Conservation (phyloP, 2,888 invertebrate genomes). For the Acanthoscelides obtectus region DNA sequence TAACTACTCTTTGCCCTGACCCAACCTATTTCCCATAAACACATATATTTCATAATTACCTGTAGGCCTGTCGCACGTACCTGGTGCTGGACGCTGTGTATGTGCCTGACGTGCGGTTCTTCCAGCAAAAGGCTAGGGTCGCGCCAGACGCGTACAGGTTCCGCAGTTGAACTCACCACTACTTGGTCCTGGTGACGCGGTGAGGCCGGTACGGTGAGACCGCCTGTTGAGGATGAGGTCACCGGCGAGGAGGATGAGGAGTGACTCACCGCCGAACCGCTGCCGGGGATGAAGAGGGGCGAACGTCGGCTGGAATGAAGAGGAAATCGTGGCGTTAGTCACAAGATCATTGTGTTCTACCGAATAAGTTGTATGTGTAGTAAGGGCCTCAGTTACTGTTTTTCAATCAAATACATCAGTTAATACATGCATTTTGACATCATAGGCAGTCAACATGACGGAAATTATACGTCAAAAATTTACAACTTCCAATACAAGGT, state of each 20-base stretch:
- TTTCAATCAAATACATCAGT: conserved; percentile 1
- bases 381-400: neutral
- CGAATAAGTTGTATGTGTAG: neutral
- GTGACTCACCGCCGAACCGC: conserved; percentile 10
- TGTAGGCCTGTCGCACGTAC: conserved; percentile 10
- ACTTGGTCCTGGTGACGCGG: conserved; percentile 10
- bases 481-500: too few species aligned
- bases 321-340: neutral
- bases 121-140: conserved; percentile 54
- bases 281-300: conserved; percentile 36
- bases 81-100: conserved; percentile 45
- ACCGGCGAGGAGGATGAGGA: conserved; percentile 5
- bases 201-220: neutral
- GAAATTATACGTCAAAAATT: neutral
- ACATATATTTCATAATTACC: neutral
- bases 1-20: too few species aligned
- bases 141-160: conserved; percentile 52
- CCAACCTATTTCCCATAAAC: neutral
- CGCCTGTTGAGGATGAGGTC: neutral
- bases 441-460: neutral
- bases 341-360: too few species aligned
- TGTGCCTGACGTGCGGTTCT: conserved; percentile 55
- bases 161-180: conserved; percentile 15
- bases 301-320: conserved; percentile 19
- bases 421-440: conserved; percentile 3